These are phyloP conservation scores for Pheosia tremula DNA, from an alignment of 2,888 invertebrate species.

Conservation along the genomic window DNA sequence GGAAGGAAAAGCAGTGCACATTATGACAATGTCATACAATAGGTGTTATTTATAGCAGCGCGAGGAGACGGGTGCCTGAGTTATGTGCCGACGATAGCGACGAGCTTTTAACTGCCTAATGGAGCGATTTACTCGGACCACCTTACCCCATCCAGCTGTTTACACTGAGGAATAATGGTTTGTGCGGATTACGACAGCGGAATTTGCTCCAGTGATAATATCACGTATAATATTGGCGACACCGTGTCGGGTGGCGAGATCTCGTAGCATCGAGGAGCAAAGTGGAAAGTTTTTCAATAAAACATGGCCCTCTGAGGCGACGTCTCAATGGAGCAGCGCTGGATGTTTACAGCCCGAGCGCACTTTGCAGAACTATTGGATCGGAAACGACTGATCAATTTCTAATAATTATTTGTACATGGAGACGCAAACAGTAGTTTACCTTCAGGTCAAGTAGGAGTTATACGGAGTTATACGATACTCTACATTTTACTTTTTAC, in stretches of 20 bases:
- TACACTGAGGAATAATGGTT: background rate
- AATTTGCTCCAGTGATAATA: background rate
- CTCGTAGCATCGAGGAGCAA: background rate
- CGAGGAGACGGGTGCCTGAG: constrained; percentile 80
- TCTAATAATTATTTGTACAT: background rate
- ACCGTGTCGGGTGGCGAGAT: constrained; percentile 1
- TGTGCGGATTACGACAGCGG: background rate
- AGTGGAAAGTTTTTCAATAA: constrained; percentile 6
- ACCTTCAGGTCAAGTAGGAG: background rate
- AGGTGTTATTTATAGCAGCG: constrained; percentile 82
- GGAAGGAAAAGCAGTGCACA: too few relatives aligned
- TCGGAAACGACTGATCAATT: background rate
- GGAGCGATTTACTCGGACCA: constrained; percentile 42
- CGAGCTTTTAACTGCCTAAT: constrained; percentile 84
- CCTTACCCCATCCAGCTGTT: constrained; percentile 53
- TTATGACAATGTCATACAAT: constrained; percentile 60
- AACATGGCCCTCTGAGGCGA: constrained; percentile 2
- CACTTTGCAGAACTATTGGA: background rate
- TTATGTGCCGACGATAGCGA: constrained; percentile 82
- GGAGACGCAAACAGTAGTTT: background rate
- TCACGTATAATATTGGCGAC: background rate
- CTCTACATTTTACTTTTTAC: too few relatives aligned
- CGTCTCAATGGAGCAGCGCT: background rate
- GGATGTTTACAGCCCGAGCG: constrained; percentile 3
- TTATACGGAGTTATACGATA: too few relatives aligned